Evolutionary conservation across 2,113 vertebrate genomes (phyloP).

Genomic region (Emberiza fucata): DNA sequence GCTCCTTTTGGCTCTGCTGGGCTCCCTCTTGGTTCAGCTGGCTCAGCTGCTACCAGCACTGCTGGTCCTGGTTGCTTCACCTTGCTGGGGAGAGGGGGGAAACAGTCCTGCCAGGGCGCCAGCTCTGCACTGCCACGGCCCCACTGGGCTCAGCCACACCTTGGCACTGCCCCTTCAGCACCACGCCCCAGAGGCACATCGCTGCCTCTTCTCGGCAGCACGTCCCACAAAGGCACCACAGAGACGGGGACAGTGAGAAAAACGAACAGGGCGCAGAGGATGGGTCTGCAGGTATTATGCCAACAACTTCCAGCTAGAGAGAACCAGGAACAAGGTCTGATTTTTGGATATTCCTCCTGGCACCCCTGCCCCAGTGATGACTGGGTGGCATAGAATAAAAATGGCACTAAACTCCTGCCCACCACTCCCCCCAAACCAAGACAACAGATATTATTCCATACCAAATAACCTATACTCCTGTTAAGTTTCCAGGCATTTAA

Average conservation of each 20-base stretch:
- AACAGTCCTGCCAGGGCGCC: no score
- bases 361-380: neutral
- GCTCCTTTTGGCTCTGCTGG: neutral
- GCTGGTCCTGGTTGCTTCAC: rapidly evolving
- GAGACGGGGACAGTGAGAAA: rapidly evolving
- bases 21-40: neutral
- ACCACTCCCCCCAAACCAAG: rapidly evolving
- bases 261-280: neutral
- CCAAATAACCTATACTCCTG: neutral
- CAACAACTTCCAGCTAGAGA: neutral
- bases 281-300: neutral
- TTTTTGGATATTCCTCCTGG: neutral
- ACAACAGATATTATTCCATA: neutral
- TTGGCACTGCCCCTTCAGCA: neutral
- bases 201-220: neutral
- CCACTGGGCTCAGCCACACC: neutral
- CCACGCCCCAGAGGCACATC: rapidly evolving
- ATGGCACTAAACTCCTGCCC: neutral
- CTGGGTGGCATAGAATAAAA: neutral
- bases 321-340: neutral
- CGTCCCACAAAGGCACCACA: neutral
- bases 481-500: neutral
- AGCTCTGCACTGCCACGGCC: rapidly evolving
- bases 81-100: neutral
- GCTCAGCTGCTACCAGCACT: neutral